Conservation (phyloP, 2,888 invertebrate genomes). For the Mythimna impura region DNA sequence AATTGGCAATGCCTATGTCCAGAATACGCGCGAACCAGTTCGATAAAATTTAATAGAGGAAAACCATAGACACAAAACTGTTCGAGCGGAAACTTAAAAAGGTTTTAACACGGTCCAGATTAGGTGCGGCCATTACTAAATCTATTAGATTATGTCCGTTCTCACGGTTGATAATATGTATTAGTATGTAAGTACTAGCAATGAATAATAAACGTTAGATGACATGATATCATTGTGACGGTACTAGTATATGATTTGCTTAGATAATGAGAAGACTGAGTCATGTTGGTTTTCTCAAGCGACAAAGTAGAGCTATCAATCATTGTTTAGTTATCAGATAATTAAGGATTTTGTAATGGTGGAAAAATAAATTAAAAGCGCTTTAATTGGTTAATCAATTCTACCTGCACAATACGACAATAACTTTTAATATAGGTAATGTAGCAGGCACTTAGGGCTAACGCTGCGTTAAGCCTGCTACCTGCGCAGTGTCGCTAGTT, state of each 20-base stretch:
- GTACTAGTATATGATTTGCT: constrained; percentile 34
- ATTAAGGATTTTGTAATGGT: background rate
- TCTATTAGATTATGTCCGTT: constrained; percentile 35
- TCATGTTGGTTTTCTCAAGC: constrained; percentile 45
- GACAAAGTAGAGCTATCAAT: constrained; percentile 7
- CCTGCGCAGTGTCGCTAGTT: no score
- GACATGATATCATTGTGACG: constrained; percentile 58
- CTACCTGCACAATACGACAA: background rate
- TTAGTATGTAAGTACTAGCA: constrained; percentile 31
- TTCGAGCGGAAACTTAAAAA: constrained; percentile 49
- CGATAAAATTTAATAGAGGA: constrained; percentile 37
- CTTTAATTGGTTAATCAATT: no score
- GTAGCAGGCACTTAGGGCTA: background rate
- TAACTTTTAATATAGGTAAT: background rate
- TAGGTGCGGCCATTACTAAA: constrained; percentile 45
- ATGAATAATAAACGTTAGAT: constrained; percentile 54
- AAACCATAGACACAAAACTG: constrained; percentile 51
- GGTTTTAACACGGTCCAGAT: constrained; percentile 35
- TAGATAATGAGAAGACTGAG: constrained; percentile 29
- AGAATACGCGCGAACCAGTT: constrained; percentile 48
- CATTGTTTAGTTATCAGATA: constrained; percentile 3
- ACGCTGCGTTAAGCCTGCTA: no score
- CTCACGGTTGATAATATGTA: constrained; percentile 38
- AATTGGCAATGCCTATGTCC: constrained; percentile 32
- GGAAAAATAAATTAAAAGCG: background rate